Base-by-base conservation (phyloP, 1,140 invertebrate species). In the Stegodyphus dumicola region DNA sequence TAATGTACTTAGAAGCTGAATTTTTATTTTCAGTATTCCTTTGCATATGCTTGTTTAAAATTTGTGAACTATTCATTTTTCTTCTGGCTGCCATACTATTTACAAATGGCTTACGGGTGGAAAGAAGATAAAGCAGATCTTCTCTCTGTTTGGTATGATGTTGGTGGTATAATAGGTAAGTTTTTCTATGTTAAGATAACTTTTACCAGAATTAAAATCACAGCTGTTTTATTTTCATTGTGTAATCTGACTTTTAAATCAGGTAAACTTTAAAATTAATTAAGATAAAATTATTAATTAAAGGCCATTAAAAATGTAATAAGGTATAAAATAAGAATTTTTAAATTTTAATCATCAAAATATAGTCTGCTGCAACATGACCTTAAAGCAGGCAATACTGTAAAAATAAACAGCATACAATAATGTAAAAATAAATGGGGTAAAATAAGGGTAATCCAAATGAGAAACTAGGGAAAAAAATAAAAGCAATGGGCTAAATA, bases 61-160 rank as follows among this genome's bases (percentile, higher is more conserved):
- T 92, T 99, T 7, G 97, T 99, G 78, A 97, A 95, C 89, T 99
- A 99, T 90, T 98, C 97, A 77, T 99, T 99, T 91, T 93, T 99
- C 18, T 99, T 96, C 90, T 99, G 97, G 97, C 92, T 99, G 87
- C 97, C 98, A 70, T 91, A 94, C 13, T 99, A 98, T 89, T 96
- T 99, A 78, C 93, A 94, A 77, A 92, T 92, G 78, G 95, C 95
- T 81, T 95, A 94, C 60, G 92, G 92, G 0, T 94, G 95, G 80
- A 91, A 93, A 56, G 93, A 96, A 7, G 91, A 91, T 6, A 88
- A 93, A 49, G 95, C 96, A 86, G 97, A 96, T 18, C 93, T 96
- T 91, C 88, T 98, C 52, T 98, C 96, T 7, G 95, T 94, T 5
- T 91, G 97, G 5, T 98, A 98, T 91, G 97, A 99, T 92, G 93